These are phyloP conservation scores for Diorhabda elongata DNA, from an alignment of 1,140 invertebrate genomes.

Conservation along the genomic window DNA sequence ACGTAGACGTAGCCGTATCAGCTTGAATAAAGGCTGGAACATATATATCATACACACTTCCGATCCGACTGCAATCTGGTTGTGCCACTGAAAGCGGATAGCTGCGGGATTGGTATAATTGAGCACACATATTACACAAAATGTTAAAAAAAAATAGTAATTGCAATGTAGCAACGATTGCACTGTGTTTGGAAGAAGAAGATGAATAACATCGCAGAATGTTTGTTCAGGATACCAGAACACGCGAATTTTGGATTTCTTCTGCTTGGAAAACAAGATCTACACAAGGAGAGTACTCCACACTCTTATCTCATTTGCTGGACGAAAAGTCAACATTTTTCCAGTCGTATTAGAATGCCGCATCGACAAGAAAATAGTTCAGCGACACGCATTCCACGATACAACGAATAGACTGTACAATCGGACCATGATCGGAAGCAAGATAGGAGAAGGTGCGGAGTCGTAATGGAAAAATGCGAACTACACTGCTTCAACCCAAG, in stretches of 20 bases:
- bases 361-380: too few relatives aligned
- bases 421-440: too few relatives aligned
- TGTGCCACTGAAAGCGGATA: background rate
- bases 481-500: too few relatives aligned
- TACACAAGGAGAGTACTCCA: constrained; percentile 21
- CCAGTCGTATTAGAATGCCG: constrained; percentile 10
- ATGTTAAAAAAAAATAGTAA: constrained; percentile 14
- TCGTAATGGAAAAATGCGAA: too few relatives aligned
- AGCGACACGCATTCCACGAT: too few relatives aligned
- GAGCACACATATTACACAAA: constrained; percentile 8
- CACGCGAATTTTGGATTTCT: constrained; percentile 20
- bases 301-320: constrained; percentile 18
- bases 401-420: too few relatives aligned
- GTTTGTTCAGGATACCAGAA: background rate
- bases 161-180: constrained; percentile 4
- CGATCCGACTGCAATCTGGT: constrained; percentile 18
- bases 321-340: constrained; percentile 16
- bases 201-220: constrained; percentile 9
- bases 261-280: constrained; percentile 19
- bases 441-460: too few relatives aligned
- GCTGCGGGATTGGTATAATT: constrained; percentile 1
- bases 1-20: too few relatives aligned
- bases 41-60: background rate
- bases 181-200: constrained; percentile 13
- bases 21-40: background rate